phyloP scores from a whole-genome alignment of 2,888 invertebrate genomes.

The Tetranychus piercei region DNA sequence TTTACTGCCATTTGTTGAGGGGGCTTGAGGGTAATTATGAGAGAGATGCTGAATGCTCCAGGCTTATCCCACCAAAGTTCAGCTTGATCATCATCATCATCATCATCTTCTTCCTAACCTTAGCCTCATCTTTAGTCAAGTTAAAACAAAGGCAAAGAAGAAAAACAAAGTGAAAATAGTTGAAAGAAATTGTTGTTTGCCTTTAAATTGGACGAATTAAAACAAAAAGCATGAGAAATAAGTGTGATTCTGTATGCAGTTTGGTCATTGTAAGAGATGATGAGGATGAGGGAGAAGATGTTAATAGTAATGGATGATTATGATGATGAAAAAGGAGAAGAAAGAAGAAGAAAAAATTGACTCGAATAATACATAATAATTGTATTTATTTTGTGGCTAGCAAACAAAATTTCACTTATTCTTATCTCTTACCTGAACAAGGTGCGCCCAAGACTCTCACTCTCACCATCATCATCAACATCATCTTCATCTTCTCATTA shows the following conservation, averaged over 20 bases:
- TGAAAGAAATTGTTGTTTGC: neutral
- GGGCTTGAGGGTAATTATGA: neutral
- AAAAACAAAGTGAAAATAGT: neutral
- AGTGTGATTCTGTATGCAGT: neutral
- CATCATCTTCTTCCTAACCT: neutral
- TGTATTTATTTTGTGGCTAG: neutral
- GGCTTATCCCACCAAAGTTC: slow-evolving; percentile 1
- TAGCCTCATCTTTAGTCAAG: neutral
- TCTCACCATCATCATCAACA: neutral
- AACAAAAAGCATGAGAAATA: neutral
- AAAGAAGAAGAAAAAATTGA: neutral
- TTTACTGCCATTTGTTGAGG: neutral
- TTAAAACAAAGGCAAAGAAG: neutral
- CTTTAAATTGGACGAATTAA: neutral
- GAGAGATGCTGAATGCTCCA: neutral
- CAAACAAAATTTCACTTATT: neutral
- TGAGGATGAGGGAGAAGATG: neutral
- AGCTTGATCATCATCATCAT: neutral
- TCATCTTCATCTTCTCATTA: neutral
- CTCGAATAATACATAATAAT: neutral
- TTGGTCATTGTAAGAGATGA: neutral
- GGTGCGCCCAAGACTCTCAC: neutral
- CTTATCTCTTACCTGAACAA: neutral
- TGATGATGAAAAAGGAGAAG: neutral
- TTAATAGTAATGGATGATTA: neutral